Base-by-base conservation (phyloP, 2,797 vertebrate species). In the Geotria australis region DNA sequence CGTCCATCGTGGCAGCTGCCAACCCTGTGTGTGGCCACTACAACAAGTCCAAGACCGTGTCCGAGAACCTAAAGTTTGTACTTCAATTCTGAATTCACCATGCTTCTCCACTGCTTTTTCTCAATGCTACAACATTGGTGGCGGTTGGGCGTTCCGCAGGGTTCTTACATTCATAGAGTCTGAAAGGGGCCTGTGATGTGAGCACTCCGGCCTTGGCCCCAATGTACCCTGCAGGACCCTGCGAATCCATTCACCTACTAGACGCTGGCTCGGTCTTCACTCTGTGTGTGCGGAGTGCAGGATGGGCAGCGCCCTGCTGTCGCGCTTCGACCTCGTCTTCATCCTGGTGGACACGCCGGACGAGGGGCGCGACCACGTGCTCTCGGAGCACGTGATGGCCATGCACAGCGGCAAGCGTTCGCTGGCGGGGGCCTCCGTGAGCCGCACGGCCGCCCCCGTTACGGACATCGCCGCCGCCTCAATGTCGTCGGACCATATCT, bases 11-110 rank as follows among this genome's bases (percentile, higher is more conserved):
- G 46, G 91, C 88, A 55, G 88, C 91, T 38, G 91, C 86, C 14
- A 98, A 98, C 67, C 88, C 91, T 1, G 68, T 77, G 1, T 88
- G 91, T 63, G 91, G 91, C 47, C 91, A 98, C 68, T 96, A 98
- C 61, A 95, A 93, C 74, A 80, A 85, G 70, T 79, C 76, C 59
- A 95, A 83, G 70, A 94, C 85, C 0, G 91, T 98, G 46, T 89
- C 88, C 47, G 91, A 98, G 69, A 98, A 98, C 62, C 69, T 98
- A 58, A 96, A 89, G 89, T 96, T 8, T n/a, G 51, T 8, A 3
- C 24, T 55, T 38, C 24, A 38, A 24, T 38, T 38, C 24, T 38
- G 24, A 38, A 38, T 38, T 38, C 24, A 38, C 24, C 24, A 5
- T 38, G 38, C 24, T 38, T 24, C 5, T 38, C 38, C 24, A 38